Base-by-base conservation (phyloP, 2,113 vertebrate genomes). In the Sylvietta virens region DNA sequence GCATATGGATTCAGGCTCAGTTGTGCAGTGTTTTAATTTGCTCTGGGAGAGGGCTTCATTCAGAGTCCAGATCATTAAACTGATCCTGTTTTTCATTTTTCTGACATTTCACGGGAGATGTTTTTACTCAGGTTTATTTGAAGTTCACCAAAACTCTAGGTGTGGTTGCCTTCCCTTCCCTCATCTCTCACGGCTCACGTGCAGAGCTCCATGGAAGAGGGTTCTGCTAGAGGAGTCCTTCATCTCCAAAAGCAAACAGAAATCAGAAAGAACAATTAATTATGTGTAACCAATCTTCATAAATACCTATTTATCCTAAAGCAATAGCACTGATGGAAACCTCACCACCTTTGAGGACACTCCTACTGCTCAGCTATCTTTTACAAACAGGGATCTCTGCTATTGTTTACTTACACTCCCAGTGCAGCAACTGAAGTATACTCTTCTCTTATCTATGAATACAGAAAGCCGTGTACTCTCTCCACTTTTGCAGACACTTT, bases 121-220 rank as follows among this genome's bases (percentile, higher is more conserved):
- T 67, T 66, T 76, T 84, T 53, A 65, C 82, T 90, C 23, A 42
- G 18, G 10, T 66, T 84, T 84, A 79, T 79, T 37, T 80, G 45
- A 61, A 47, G n/a, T 67, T 73, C 56, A 57, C 51, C 2, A 3
- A 67, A 89, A 88, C 47, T 33, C 53, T 4, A 65, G 31, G 13
- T 22, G 62, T 73, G 6, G 13, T 70, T 76, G 1, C 62, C 31
- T 71, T 77, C 44, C 19, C 20, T 62, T 69, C 27, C 13, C 4
- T 61, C 4, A 0, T 35, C 39, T 54, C 40, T 33, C 44, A 48
- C 30, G 48, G 26, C n/a, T 77, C 4, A 1, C 12, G 3, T 8
- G 18, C 10, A 87, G 40, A 85, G 23, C 15, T 17, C 30, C 16
- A 6, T 19, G 58, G 56, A 69, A 73, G 37, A 77, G 8, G 8